Evolutionary conservation across 2,797 vertebrate genomes (phyloP), one percentile per base, ranked within the genome.

Genomic region (Leptoclinus maculatus): DNA sequence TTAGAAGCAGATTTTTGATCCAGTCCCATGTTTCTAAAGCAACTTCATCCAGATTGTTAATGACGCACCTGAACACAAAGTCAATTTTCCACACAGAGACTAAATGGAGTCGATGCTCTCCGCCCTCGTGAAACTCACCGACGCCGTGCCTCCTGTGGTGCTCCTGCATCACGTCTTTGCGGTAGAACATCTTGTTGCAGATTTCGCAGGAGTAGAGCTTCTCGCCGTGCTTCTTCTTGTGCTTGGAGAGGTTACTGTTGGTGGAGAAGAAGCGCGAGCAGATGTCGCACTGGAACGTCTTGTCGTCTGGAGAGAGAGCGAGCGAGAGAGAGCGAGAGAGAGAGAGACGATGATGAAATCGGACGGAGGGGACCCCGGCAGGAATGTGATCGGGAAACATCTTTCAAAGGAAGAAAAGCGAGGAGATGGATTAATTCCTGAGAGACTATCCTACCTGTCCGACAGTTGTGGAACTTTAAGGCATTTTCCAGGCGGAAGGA

Each of bases 201-300:
- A 99, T 96, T 71, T 98, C 96, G 21, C 98, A 99, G 0, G 98
- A 96, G 59, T 97, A 99, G 66, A 99, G 97, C 93, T 99, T 99
- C 94, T 99, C 98, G 0, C 98, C 98, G 0, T 99, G 98, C 79
- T 99, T 99, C 83, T 99, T 99, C 94, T 98, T 99, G 94, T 99
- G 98, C 94, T 99, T 99, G 85, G 98, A 99, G 19, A 99, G 96
- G 94, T 99, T 99, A 79, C 98, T 99, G 93, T 99, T 99, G 84
- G 98, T 99, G 89, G 98, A 99, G 96, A 99, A 99, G 95, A 99
- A 99, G 66, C 98, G 96, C 86, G 97, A 98, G 94, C 98, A 99
- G 96, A 99, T 98, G 83, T 99, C 98, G 74, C 98, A 99, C 90
- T 99, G 98, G 96, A 99, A 99, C 57, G 98, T 99, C 95, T 99